Evolutionary conservation across 2,888 invertebrate species (phyloP).

Genomic region (Orchesellides sinensis): DNA sequence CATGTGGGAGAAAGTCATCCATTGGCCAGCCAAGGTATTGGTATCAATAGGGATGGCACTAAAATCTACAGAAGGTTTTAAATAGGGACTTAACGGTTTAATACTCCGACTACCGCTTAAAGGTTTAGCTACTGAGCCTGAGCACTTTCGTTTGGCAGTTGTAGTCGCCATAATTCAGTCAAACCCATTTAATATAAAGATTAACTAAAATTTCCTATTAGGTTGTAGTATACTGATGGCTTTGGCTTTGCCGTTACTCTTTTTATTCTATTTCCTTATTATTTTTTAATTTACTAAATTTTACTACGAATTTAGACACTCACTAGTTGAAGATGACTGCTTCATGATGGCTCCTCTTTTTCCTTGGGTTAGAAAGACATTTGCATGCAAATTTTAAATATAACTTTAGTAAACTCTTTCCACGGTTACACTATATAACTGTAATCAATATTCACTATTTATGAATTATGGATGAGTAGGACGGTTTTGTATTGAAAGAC

Average conservation of each 20-base stretch:
- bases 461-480: neutral
- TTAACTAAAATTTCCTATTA: no score
- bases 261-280: neutral
- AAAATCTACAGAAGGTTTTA: slow-evolving; percentile 58
- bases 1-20: slow-evolving; percentile 73
- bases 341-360: no score
- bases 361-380: neutral
- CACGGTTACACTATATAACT: slow-evolving; percentile 19
- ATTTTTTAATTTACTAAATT: neutral
- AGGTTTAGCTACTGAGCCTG: no score
- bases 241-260: no score
- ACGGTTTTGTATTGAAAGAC: neutral
- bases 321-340: slow-evolving; percentile 30
- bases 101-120: neutral
- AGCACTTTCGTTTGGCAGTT: no score
- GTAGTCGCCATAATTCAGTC: no score
- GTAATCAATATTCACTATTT: neutral
- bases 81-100: slow-evolving; percentile 28
- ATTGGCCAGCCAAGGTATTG: slow-evolving; percentile 70
- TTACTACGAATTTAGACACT: neutral
- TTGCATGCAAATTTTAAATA: neutral
- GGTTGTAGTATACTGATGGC: no score
- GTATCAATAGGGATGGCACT: slow-evolving; percentile 64
- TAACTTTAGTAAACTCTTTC: slow-evolving; percentile 10
- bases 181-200: no score